Percentiles rank a stretch among this genome's conserved stretches.
These are phyloP conservation scores for Xanthorhoe designata DNA, from an alignment of 2,888 invertebrate genomes.

Conservation along the genomic window DNA sequence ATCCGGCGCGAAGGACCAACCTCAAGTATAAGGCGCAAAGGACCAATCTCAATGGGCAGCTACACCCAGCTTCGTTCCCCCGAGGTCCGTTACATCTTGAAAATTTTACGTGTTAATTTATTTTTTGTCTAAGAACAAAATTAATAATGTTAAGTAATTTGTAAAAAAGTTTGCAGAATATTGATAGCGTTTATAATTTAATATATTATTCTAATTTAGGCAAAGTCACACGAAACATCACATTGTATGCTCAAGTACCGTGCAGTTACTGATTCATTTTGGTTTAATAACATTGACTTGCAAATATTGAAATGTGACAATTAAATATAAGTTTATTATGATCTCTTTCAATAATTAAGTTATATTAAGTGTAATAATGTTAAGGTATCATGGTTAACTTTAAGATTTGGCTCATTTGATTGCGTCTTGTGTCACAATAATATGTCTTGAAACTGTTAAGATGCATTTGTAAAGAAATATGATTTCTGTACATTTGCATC, in stretches of 20 bases:
- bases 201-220: conserved; percentile 60
- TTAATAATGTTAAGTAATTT: conserved; percentile 82
- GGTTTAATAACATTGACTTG: conserved; percentile 25
- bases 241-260: conserved; percentile 54
- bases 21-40: conserved; percentile 23
- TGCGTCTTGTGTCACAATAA: conserved; percentile 49
- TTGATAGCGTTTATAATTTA: conserved; percentile 70
- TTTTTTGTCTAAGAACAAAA: conserved; percentile 66
- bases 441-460: conserved; percentile 59
- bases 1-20: conserved; percentile 48
- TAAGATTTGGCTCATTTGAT: conserved; percentile 43
- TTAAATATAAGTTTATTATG: conserved; percentile 83
- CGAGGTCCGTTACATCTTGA: conserved; percentile 61
- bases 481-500: conserved; percentile 63
- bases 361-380: conserved; percentile 66
- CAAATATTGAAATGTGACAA: conserved; percentile 76
- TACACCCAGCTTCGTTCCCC: conserved; percentile 41
- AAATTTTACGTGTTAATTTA: conserved; percentile 80
- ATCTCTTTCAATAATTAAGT: conserved; percentile 82
- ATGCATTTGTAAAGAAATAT: conserved; percentile 60
- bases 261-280: conserved; percentile 36
- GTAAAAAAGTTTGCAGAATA: conserved; percentile 78
- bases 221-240: conserved; percentile 70
- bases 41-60: conserved; percentile 46
- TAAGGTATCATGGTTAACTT: conserved; percentile 39